phyloP scores from a whole-genome alignment of 2,113 vertebrate species.

The Leiothrix lutea region DNA sequence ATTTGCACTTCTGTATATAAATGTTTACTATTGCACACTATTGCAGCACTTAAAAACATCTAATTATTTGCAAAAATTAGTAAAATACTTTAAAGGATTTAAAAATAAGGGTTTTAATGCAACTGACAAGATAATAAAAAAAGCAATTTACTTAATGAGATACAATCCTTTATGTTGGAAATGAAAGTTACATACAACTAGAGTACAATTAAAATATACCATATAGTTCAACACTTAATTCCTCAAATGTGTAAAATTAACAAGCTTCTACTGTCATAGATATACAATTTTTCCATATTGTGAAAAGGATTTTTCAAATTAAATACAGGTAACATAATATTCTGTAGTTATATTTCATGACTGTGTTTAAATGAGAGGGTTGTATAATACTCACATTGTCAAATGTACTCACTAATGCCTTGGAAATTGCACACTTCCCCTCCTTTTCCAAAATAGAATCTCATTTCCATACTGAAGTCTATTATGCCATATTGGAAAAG shows the following conservation, averaged over 20 bases:
- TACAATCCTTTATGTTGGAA: slow-evolving; percentile 73
- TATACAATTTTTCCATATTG: slow-evolving; percentile 71
- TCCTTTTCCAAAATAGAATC: slow-evolving; percentile 57
- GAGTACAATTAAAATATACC: slow-evolving; percentile 75
- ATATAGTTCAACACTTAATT: slow-evolving; percentile 75
- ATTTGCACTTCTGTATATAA: slow-evolving; percentile 72
- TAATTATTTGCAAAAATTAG: slow-evolving; percentile 73
- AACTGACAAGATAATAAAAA: slow-evolving; percentile 74
- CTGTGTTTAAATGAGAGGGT: slow-evolving; percentile 68
- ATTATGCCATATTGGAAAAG: slow-evolving; percentile 61
- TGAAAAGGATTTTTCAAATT: slow-evolving; percentile 69
- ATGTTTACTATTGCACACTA: slow-evolving; percentile 73
- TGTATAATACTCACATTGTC: slow-evolving; percentile 68
- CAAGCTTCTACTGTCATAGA: slow-evolving; percentile 74
- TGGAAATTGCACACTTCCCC: slow-evolving; percentile 61
- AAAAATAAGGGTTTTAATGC: slow-evolving; percentile 76
- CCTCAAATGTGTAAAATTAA: slow-evolving; percentile 75
- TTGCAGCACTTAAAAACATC: slow-evolving; percentile 70
- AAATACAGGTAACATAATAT: slow-evolving; percentile 69
- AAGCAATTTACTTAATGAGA: slow-evolving; percentile 74
- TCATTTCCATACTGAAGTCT: slow-evolving; percentile 68
- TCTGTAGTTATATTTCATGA: slow-evolving; percentile 62
- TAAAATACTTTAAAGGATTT: slow-evolving; percentile 73
- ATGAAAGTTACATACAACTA: slow-evolving; percentile 73
- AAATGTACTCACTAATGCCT: slow-evolving; percentile 65